Conservation (phyloP, 2,797 vertebrate species). For the Acanthurus lineatus region DNA sequence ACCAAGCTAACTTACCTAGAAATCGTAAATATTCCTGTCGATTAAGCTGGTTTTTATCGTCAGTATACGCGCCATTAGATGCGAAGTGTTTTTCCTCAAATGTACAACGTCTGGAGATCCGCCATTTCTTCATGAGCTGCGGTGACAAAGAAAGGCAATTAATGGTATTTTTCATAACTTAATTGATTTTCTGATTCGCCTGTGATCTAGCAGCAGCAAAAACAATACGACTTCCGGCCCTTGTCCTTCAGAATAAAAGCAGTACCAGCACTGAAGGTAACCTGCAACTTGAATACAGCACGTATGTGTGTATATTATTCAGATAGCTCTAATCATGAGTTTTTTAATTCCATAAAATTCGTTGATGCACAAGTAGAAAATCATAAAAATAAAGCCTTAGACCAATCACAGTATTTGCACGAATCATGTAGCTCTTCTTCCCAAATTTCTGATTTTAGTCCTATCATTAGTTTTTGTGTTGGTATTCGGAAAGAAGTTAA, state of each 20-base stretch:
- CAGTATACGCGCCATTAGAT: conserved; percentile 35
- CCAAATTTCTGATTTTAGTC: background rate
- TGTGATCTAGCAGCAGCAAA: conserved; percentile 39
- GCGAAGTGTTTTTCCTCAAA: conserved; percentile 40
- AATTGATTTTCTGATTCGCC: conserved; percentile 87
- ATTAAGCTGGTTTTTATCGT: conserved; percentile 28
- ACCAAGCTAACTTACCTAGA: conserved; percentile 79
- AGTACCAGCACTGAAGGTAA: rapidly evolving
- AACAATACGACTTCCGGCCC: conserved; percentile 45
- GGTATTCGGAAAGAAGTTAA: background rate
- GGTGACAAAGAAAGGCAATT: conserved; percentile 90
- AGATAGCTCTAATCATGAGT: too few relatives aligned
- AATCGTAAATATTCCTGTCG: conserved; percentile 74
- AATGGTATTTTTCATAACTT: conserved; percentile 90
- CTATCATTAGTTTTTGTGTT: background rate
- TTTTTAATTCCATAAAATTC: background rate
- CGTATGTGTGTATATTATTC: background rate
- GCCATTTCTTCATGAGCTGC: conserved; percentile 85
- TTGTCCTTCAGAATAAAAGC: conserved; percentile 62
- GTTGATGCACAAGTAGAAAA: background rate
- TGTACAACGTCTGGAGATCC: conserved; percentile 74
- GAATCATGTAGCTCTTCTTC: background rate
- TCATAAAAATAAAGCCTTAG: background rate
- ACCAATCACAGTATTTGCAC: background rate
- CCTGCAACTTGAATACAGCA: background rate